Base-by-base conservation (phyloP, 2,797 vertebrate genomes). In the Chrosomus eos region DNA sequence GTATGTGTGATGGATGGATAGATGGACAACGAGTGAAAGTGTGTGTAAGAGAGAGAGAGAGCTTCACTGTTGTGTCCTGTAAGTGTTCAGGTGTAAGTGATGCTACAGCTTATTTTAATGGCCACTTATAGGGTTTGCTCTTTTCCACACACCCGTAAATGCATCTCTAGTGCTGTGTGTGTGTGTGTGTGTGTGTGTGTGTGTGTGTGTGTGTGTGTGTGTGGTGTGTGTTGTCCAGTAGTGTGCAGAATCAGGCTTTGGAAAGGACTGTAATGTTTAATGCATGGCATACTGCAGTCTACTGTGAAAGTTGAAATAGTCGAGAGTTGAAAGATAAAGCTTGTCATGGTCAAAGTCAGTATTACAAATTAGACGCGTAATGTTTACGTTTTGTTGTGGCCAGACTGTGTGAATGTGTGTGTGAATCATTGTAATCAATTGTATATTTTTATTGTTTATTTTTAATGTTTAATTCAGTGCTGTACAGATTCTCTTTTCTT, bases 51-150 rank as follows among this genome's bases (percentile, higher is more conserved):
- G 48, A 18, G 1, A 48, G 73, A 71, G 75, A 73, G 62, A 19
- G 53, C 45, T 71, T 45, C 31, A 68, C 71, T 58, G 82, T 45
- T 75, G 21, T 81, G 76, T 45, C 78, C 80, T 38, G 62, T 86
- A 53, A 88, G 80, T 74, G 84, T 78, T 87, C 75, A 81, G 80
- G 85, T 71, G 53, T 86, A 85, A 89, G 82, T 88, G 86, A 86
- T 82, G 82, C 82, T 86, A 77, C 58, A 77, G 58, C 68, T 79
- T 83, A 75, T 86, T 86, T 85, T 76, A 73, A 86, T 86, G 73
- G 67, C 68, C 88, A 87, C 86, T 89, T 82, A 83, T 28, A 84
- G 68, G 74, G 45, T 78, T 80, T 53, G 84, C 70, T 87, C 84
- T 86, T 77, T 73, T 73, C 68, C 84, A 83, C 67, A 82, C 58